Base-by-base conservation (phyloP, 92 coral and sea anemone genomes). In the Siderastrea radians region DNA sequence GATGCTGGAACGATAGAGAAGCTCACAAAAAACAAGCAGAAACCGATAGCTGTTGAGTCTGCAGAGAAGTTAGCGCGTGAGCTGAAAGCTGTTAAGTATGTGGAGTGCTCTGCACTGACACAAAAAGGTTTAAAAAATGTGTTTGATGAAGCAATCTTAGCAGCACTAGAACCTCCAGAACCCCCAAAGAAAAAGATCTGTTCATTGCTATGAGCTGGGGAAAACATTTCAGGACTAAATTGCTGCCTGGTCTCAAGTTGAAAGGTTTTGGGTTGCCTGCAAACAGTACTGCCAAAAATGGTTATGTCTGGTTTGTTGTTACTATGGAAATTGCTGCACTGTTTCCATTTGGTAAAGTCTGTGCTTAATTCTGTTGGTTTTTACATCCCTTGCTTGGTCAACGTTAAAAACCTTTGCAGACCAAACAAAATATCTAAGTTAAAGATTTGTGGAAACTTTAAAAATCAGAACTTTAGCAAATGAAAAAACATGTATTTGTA, bases 51-150 rank as follows among this genome's bases (percentile, higher is more conserved):
- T 43, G 95, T 97, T 58, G 99, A 97, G 80, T 77, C 87, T 73
- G 98, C 98, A 44, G 99, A 97, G 68, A 97, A 93, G 83, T 87
- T 93, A 81, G 98, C 94, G 16, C 91, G 97, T 12, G 99, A 97
- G 84, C 77, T 97, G 19, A 91, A 90, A 90, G 98, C 95, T 43
- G 97, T 95, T n/a, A 97, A 97, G 85, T 97, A 95, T 87, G 99
- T 95, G 1, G 98, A 97, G 68, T 97, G 98, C 82, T 97, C 98
- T 0, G 98, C 99, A 0, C 70, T 97, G 68, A 95, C 99, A 14
- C 99, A 95, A 90, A 97, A 97, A 68, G 99, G 99, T 49, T 77
- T 97, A 81, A 97, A 97, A 83, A 95, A 97, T 79, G 99, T 97
- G 75, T 97, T 97, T 86, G 99, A 97, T 76, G 99, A 97, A 80